Conservation (phyloP, 2,888 invertebrate species). For the Plagodis dolabraria region DNA sequence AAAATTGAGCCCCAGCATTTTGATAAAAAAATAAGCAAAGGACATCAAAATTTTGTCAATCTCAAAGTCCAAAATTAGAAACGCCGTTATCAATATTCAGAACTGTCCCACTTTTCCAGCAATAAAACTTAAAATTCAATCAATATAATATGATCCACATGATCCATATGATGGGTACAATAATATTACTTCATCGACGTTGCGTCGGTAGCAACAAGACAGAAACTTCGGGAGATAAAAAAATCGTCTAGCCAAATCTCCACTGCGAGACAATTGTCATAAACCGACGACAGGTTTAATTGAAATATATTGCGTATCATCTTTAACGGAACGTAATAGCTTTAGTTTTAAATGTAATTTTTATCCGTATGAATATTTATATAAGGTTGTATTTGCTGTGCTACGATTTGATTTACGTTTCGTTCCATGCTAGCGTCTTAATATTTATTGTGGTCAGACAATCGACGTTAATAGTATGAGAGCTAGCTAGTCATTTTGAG, state of each 20-base stretch:
- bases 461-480: constrained; percentile 25
- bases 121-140: background rate
- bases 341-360: constrained; percentile 36
- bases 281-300: constrained; percentile 75
- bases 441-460: constrained; percentile 61
- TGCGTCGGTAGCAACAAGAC: constrained; percentile 9
- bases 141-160: constrained; percentile 3
- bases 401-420: constrained; percentile 36
- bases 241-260: constrained; percentile 69
- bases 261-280: constrained; percentile 62
- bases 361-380: constrained; percentile 41
- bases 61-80: too few relatives aligned
- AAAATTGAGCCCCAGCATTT: too few relatives aligned
- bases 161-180: constrained; percentile 13
- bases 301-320: constrained; percentile 81
- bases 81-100: too few relatives aligned
- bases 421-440: constrained; percentile 51
- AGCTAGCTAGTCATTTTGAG: constrained; percentile 11
- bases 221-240: constrained; percentile 39
- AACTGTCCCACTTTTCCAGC: background rate
- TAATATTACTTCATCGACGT: constrained; percentile 18
- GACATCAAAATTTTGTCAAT: too few relatives aligned
- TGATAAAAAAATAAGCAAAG: too few relatives aligned
- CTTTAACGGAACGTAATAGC: constrained; percentile 60
- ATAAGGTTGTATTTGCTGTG: constrained; percentile 45